Evolutionary conservation across 1,140 invertebrate species (phyloP), one percentile per base, ranked within the genome.

Genomic region (Cotesia typhae): DNA sequence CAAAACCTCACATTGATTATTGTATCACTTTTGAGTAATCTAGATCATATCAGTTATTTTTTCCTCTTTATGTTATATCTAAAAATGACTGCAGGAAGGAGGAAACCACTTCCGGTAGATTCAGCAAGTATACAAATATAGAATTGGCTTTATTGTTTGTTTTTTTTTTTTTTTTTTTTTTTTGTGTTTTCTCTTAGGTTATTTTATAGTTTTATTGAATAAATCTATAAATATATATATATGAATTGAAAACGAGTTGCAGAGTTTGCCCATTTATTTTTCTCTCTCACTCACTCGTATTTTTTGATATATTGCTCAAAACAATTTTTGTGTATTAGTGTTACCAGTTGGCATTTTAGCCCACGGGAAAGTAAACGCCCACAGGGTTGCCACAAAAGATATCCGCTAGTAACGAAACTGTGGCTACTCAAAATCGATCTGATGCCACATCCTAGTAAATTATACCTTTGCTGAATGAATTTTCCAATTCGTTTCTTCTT

Each of bases 341-440:
- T 82, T 81, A 84, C 83, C 84, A 85, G 83, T 85, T 86, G 84
- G 84, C 81, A 79, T 82, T 86, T 84, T 82, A 81, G 80, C 83
- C 82, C 79, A 72, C 79, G 78, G 70, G 82, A 79, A 82, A 84
- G 79, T 82, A 77, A 78, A 82, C 81, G 79, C 84, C 84, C 85
- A 84, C 82, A 84, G 81, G 81, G 77, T 77, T 79, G 78, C 80
- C 83, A 86, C 85, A 87, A 87, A 87, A 87, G 84, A 86, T 87
- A 86, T 87, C 84, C 82, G 85, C 82, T 77, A 82, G 79, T 85
- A 85, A 84, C 83, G 79, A 86, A 83, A 85, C 83, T 79, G 82
- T 84, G 83, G 82, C 82, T 81, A 82, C 77, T 84, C 80, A 85
- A 83, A 86, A 87, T 85, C 84, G 83, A 87, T 86, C 79, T 78